Evolutionary conservation across 1,140 invertebrate genomes (phyloP), one percentile per base, ranked within the genome.

Genomic region (Micrasema longulum): DNA sequence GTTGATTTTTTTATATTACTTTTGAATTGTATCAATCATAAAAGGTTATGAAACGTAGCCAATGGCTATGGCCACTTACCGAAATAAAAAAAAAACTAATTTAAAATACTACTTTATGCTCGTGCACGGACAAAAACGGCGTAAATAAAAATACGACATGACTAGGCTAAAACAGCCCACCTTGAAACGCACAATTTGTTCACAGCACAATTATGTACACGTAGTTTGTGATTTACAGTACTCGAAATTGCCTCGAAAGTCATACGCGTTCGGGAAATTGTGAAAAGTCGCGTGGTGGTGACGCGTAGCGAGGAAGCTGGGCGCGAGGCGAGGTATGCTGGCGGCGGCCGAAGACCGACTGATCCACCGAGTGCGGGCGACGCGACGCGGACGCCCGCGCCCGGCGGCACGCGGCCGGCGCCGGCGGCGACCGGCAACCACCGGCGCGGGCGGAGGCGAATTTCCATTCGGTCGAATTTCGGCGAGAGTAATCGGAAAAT

Each of bases 121-220:
- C 11, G 16, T 23, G 23, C 50, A 6, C 14, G 55, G 20, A 38
- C 38, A n/a, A 60, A 26, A 20, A 14, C 55, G 31, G 18, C 45
- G 60, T 60, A 53, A 60, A 69, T 36, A 60, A 23, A 36, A 12
- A 45, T 50, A 50, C 52, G 67, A 47, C 67, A 69, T 12, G 67
- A 38, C 31, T 52, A 69, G 14, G 67, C 52, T 18, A 41, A 26
- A 45, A 64, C 43, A 45, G 60, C 20, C 55, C 55, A 60, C 55
- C 55, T 60, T 60, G 14, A 18, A 38, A 60, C 16, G 10, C 55
- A 60, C 35, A 36, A 20, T n/a, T 20, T 60, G 55, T 38, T 10
- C 35, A 45, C 11, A 5, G 41, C 26, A 45, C 14, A 45, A 45
- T 45, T n/a, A 12, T 22, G n/a, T 11, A 53, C 3, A 35, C 5